phyloP scores from a whole-genome alignment of 1,140 invertebrate genomes.

The Saccostrea echinata region DNA sequence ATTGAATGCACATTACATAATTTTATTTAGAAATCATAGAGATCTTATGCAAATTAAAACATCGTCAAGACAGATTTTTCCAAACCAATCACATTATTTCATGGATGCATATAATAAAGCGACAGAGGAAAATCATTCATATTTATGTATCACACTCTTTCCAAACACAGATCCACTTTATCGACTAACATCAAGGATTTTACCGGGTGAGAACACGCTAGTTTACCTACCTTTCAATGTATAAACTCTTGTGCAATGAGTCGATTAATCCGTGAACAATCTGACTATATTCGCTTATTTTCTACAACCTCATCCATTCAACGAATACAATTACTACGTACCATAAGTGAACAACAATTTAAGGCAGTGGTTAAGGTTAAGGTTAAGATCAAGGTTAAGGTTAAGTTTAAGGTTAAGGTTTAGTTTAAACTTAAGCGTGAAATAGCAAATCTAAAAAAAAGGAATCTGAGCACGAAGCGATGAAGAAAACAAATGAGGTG shows the following conservation, averaged over 20 bases:
- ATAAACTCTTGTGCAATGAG: too few species aligned
- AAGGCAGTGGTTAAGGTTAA: neutral
- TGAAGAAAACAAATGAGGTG: neutral
- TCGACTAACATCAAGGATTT: slow-evolving; percentile 23
- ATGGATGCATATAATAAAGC: slow-evolving; percentile 36
- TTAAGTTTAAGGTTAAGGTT: too few species aligned
- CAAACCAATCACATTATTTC: neutral
- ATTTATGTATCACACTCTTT: neutral
- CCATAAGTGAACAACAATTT: neutral
- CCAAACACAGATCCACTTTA: neutral
- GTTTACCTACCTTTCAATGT: too few species aligned
- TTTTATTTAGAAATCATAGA: slow-evolving; percentile 37
- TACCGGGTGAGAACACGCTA: slow-evolving; percentile 19
- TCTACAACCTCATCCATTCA: slow-evolving; percentile 26
- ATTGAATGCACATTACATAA: slow-evolving; percentile 40
- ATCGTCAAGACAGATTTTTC: slow-evolving; percentile 1
- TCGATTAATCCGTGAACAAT: too few species aligned
- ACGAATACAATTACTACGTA: slow-evolving; percentile 6
- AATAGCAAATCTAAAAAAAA: too few species aligned
- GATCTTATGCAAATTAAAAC: slow-evolving; percentile 19
- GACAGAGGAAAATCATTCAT: neutral
- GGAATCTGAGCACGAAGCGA: too few species aligned
- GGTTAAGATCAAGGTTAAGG: too few species aligned
- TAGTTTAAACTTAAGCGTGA: too few species aligned
- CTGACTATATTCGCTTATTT: too few species aligned